Base-by-base conservation (phyloP, 1,140 invertebrate species). In the Polypedilum vanderplanki region DNA sequence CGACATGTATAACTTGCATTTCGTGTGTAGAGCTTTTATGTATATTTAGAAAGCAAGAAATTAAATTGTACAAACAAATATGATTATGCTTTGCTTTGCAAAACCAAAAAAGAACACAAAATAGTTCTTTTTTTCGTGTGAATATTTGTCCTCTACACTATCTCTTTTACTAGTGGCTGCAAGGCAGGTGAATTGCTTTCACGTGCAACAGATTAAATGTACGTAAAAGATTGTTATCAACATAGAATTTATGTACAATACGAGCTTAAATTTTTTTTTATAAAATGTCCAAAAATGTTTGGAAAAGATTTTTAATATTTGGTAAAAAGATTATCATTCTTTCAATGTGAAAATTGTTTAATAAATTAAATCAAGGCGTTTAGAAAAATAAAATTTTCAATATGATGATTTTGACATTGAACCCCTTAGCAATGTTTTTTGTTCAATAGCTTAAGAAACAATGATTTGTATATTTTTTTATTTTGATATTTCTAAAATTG, bases 61-160 rank as follows among this genome's bases (percentile, higher is more conserved):
- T 57, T 57, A 57, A 57, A 57, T 57, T 57, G 46, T 57, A 12
- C n/a, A 57, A 57, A 57, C n/a, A 57, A 57, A 57, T n/a, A n/a
- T 57, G 24, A 12, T 57, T 57, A 57, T 57, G 10, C 46, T 57
- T 12, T 57, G 12, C 46, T n/a, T 57, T 15, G 4, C 12, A n/a
- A 1, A 33, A 33, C 24, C 24, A 33, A 33, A 33, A 33, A 33
- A 33, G 24, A 33, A 33, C 24, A 33, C 2, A 33, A 33, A 33
- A 33, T 33, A 33, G 24, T 33, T 33, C 24, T 33, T 33, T 33
- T n/a, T 1, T 33, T 33, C 24, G 24, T 33, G 24, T 33, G 24
- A 33, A 33, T 33, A 33, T 33, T 33, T 33, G 9, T 57, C 12
- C 46, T 57, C 10, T n/a, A 57, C 46, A n/a, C n/a, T 57, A 57